Percentiles rank a stretch among this genome's conserved stretches.
These are phyloP conservation scores for Macrophya annulata DNA, from an alignment of 2,888 invertebrate genomes.

Conservation along the genomic window DNA sequence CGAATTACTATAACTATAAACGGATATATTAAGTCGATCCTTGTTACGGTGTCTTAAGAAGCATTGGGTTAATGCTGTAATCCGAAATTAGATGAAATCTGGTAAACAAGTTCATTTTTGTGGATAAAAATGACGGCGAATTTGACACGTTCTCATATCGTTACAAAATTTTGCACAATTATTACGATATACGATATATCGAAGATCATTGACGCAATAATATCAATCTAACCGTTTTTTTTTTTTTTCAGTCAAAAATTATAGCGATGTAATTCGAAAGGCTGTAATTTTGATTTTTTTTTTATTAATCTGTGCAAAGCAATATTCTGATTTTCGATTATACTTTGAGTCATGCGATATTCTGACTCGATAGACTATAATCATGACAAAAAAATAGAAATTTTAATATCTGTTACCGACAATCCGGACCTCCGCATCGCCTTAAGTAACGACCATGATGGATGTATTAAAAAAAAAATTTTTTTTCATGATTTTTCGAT, in stretches of 20 bases:
- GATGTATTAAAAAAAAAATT: background rate
- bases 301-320: background rate
- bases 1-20: constrained; percentile 10
- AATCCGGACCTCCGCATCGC: background rate
- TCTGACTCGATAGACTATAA: no score
- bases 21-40: background rate
- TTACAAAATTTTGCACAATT: background rate
- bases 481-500: constrained; percentile 2
- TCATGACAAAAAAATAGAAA: no score
- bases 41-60: background rate
- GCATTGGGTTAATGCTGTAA: background rate
- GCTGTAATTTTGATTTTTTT: background rate
- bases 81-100: background rate
- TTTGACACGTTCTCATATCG: background rate
- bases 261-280: background rate
- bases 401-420: no score
- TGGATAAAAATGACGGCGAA: background rate
- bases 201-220: background rate
- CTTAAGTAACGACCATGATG: background rate
- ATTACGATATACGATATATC: background rate
- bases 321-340: no score
- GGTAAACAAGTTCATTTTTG: background rate
- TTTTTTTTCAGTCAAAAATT: no score
- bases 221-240: no score
- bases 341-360: no score